Percentiles rank a stretch among this genome's conserved stretches.
Conservation (phyloP, 2,113 vertebrate genomes). For the Diphyllodes magnificus region DNA sequence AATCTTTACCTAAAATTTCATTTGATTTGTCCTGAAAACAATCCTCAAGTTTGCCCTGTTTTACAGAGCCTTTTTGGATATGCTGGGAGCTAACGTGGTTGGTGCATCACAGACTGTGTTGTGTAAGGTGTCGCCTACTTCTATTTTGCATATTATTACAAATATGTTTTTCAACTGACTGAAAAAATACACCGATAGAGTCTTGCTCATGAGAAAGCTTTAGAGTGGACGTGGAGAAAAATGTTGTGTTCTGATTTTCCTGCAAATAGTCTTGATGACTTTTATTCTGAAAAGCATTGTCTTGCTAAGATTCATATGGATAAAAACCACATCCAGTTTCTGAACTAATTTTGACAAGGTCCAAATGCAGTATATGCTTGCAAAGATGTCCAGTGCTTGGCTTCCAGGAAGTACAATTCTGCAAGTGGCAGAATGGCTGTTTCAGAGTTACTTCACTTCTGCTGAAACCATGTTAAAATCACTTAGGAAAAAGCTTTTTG, state of each 20-base stretch:
- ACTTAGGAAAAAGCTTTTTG: background rate
- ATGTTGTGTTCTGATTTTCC: background rate
- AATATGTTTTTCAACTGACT: background rate
- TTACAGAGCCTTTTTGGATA: background rate
- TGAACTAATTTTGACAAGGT: background rate
- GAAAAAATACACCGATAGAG: background rate
- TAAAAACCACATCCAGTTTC: background rate
- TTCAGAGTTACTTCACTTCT: background rate
- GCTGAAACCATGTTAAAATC: background rate
- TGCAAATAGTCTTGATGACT: background rate
- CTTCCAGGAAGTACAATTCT: background rate
- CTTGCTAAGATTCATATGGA: background rate
- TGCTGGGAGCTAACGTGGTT: background rate
- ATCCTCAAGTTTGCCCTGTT: too few species aligned
- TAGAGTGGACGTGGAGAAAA: background rate
- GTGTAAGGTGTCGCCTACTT: background rate
- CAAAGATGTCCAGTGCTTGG: background rate
- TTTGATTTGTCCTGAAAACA: background rate
- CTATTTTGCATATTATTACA: background rate
- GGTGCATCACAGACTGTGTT: background rate
- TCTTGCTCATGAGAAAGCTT: background rate
- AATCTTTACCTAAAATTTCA: background rate
- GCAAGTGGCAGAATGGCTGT: background rate
- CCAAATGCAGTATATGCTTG: background rate
- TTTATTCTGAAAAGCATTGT: background rate